Evolutionary conservation across 1,140 invertebrate genomes (phyloP).

Genomic region (Vollenhovia emeryi): DNA sequence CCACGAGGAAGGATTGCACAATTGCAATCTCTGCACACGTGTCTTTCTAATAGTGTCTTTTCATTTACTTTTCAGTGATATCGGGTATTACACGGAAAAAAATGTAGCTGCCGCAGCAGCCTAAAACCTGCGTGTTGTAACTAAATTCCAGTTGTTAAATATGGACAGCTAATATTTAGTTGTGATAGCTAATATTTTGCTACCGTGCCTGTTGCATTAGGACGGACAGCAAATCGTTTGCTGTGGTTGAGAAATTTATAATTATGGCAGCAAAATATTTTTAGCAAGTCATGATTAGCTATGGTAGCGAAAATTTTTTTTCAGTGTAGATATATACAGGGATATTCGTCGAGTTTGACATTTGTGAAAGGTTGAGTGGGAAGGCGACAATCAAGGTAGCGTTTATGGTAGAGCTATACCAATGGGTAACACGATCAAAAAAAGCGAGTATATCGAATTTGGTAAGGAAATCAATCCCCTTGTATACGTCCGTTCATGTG

Average conservation of each 20-base stretch:
- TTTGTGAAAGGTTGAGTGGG: background rate
- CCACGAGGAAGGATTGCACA: too few species aligned
- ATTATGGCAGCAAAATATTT: too few species aligned
- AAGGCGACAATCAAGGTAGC: background rate
- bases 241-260: too few species aligned
- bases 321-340: background rate
- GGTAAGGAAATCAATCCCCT: background rate
- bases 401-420: background rate
- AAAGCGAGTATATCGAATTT: background rate
- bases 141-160: too few species aligned
- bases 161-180: too few species aligned
- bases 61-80: background rate
- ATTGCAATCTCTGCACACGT: background rate
- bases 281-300: too few species aligned
- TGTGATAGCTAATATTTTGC: too few species aligned
- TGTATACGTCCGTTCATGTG: background rate
- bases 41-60: background rate
- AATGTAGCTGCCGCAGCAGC: too few species aligned
- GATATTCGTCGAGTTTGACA: background rate
- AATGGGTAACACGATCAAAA: background rate
- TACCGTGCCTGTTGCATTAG: too few species aligned
- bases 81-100: background rate
- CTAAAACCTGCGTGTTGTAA: too few species aligned
- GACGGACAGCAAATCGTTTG: too few species aligned
- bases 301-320: too few species aligned